These are phyloP conservation scores for Drosophila anceps DNA, from an alignment of 2,888 invertebrate species.

Conservation along the genomic window DNA sequence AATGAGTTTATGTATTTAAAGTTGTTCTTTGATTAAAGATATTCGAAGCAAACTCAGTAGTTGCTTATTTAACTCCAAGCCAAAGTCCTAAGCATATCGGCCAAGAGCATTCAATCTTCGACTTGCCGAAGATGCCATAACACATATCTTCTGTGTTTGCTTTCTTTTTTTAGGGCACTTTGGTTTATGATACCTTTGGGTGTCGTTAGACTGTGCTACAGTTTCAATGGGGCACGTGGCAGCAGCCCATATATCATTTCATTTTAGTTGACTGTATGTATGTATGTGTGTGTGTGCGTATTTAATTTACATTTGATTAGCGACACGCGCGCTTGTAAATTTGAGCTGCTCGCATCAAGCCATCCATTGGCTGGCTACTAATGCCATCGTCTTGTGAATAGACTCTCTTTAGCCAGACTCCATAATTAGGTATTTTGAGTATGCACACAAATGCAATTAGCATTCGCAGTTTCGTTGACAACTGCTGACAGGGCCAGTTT, in stretches of 20 bases:
- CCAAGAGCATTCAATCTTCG: neutral
- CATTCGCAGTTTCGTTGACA: slow-evolving; percentile 5
- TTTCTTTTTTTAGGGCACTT: slow-evolving; percentile 37
- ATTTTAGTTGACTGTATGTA: neutral
- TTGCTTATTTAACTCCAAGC: neutral
- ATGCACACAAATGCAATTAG: slow-evolving; percentile 12
- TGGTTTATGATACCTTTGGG: slow-evolving; percentile 72
- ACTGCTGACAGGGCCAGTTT: slow-evolving; percentile 3
- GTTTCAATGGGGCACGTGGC: slow-evolving; percentile 17
- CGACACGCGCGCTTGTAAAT: slow-evolving; percentile 15
- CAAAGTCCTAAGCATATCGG: neutral
- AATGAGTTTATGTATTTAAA: neutral
- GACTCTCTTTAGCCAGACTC: neutral
- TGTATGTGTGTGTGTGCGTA: neutral
- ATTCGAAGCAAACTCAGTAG: neutral
- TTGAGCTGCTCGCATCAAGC: neutral
- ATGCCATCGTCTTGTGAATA: slow-evolving; percentile 18
- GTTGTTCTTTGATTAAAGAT: neutral
- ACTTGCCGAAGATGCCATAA: neutral
- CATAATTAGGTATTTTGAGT: slow-evolving; percentile 7
- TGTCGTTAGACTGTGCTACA: slow-evolving; percentile 61
- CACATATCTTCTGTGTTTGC: neutral
- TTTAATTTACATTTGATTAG: slow-evolving; percentile 56
- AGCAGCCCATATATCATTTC: slow-evolving; percentile 22
- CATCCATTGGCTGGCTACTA: slow-evolving; percentile 8